These are phyloP conservation scores for Hippocampus barbouri DNA, from an alignment of 2,113 vertebrate genomes.

Conservation along the genomic window DNA sequence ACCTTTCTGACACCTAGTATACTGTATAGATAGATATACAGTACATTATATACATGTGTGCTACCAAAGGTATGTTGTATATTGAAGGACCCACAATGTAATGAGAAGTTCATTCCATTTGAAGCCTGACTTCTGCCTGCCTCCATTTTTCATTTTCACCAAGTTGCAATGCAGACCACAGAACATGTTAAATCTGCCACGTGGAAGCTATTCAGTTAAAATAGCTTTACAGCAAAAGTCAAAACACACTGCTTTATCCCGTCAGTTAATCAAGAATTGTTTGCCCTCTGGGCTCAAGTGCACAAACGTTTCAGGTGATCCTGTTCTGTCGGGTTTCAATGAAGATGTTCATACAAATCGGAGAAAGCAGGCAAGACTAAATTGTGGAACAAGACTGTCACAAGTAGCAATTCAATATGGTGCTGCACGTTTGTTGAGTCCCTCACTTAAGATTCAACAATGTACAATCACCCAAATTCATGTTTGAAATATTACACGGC, in stretches of 20 bases:
- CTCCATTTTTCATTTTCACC: background rate
- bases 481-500: background rate
- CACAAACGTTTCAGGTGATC: constrained; percentile 4
- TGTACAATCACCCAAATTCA: background rate
- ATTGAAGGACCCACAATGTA: background rate
- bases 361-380: background rate
- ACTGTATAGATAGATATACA: background rate
- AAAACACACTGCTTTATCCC: constrained; percentile 5
- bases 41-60: background rate
- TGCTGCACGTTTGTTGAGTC: background rate
- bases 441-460: background rate
- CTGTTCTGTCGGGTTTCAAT: background rate
- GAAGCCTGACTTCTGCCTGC: background rate
- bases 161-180: background rate
- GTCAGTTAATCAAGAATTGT: background rate
- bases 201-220: background rate
- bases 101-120: background rate
- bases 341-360: constrained; percentile 6
- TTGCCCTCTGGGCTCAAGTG: background rate
- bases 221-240: background rate
- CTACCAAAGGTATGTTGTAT: background rate
- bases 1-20: background rate
- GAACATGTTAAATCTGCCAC: background rate
- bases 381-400: background rate
- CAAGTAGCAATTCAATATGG: background rate